Base-by-base conservation (phyloP, 1,140 invertebrate genomes). In the Fopius arisanus region DNA sequence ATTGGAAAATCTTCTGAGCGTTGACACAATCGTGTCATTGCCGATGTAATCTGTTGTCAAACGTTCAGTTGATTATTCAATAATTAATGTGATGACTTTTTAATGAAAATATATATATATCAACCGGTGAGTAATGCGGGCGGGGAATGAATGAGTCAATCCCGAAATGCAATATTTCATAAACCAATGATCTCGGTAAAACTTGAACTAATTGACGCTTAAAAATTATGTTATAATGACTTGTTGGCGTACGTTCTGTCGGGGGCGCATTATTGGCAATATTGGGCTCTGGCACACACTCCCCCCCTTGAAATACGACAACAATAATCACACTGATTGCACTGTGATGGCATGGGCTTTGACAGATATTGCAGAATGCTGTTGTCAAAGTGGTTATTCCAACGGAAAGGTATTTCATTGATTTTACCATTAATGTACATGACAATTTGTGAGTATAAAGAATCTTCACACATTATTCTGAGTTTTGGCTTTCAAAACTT, bases 371-470 rank as follows among this genome's bases (percentile, higher is more conserved):
- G 89, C 91, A 92, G 85, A 93, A 94, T 88, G 94, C 96, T 74
- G 92, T 97, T 87, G 96, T 99, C 77, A 99, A 98, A 94, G 98
- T 99, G 82, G 96, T 98, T 84, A 96, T 99, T 86, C 98, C 98
- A 77, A 98, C 95, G 77, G 98, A 99, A 91, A 94, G 93, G 94
- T 95, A 92, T 89, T 87, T 84, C 48, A 82, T 83, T 48, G 71
- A 78, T 80, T 82, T 79, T 82, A 83, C 62, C 62, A 75, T 80
- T 81, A 70, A 80, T 78, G 74, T 73, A 68, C 48, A 29, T 68
- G 72, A 68, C 26, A 73, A 54, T 28, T 62, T 73, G 83, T 86
- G 82, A 84, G 81, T 86, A 84, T 83, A 59, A 71, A 14, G n/a
- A 26, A 54, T 21, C 75, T 23, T 26, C 19, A 23, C 14, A 68